Conservation (phyloP, 2,888 invertebrate species). For the Vesta saturnalis region DNA sequence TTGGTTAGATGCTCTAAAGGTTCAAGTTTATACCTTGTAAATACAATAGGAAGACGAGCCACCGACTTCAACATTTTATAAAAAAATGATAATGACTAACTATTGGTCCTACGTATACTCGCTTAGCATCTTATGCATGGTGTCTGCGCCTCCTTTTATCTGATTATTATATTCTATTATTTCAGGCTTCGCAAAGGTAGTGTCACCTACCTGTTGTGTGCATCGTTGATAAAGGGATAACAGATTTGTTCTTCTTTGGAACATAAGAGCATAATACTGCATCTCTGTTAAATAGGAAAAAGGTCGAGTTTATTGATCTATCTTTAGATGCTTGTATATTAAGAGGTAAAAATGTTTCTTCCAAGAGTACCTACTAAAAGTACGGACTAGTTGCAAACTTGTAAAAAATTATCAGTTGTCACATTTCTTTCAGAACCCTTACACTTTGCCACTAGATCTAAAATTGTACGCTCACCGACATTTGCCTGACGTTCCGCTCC, state of each 20-base stretch:
- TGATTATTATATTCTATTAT: neutral
- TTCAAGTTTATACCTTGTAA: neutral
- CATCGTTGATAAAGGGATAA: neutral
- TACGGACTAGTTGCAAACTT: neutral
- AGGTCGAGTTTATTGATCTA: neutral
- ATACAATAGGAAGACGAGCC: neutral
- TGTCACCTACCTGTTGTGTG: slow-evolving; percentile 2
- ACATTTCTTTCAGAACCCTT: slow-evolving; percentile 23
- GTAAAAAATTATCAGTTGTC: slow-evolving; percentile 25
- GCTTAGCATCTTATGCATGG: neutral
- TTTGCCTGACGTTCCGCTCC: slow-evolving; percentile 16
- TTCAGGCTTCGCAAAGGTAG: neutral
- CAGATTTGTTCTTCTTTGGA: neutral
- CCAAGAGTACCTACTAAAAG: slow-evolving; percentile 1
- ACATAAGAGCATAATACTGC: neutral
- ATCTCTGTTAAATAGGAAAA: neutral
- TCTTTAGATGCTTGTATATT: slow-evolving; percentile 5
- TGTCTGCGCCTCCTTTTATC: neutral
- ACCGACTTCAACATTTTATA: neutral
- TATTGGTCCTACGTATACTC: too few relatives aligned
- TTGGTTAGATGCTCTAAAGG: neutral
- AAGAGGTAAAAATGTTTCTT: neutral
- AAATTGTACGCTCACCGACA: slow-evolving; percentile 19
- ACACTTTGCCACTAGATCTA: slow-evolving; percentile 11
- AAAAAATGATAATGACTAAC: neutral